Conservation (phyloP, 2,797 vertebrate species). For the Rhynchotus rufescens region DNA sequence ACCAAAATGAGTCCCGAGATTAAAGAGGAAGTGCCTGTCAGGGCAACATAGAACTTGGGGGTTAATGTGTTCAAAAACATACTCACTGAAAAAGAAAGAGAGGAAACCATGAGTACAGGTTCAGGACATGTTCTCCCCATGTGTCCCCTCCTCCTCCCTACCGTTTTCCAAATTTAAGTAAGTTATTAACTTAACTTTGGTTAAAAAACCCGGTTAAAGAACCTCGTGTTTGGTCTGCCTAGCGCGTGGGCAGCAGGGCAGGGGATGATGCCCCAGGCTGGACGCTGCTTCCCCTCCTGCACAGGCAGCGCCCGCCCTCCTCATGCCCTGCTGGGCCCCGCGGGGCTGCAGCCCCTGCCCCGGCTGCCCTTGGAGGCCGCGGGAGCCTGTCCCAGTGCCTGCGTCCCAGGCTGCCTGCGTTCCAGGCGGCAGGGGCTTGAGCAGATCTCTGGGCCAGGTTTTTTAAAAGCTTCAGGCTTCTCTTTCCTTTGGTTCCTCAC, state of each 20-base stretch:
- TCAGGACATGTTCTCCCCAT: neutral
- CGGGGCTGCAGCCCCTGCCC: too few relatives aligned
- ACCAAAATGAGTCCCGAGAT: constrained; percentile 99
- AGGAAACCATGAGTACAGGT: constrained; percentile 51
- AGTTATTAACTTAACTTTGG: neutral
- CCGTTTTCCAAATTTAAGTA: neutral
- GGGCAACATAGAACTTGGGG: constrained; percentile 98
- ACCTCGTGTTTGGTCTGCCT: neutral
- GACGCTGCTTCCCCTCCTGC: too few relatives aligned
- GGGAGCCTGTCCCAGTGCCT: neutral
- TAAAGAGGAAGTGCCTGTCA: constrained; percentile 97
- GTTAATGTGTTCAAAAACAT: constrained; percentile 99
- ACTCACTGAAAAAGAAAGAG: constrained; percentile 88
- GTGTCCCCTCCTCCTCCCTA: neutral
- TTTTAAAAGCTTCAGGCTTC: neutral
- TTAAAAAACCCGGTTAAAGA: neutral
- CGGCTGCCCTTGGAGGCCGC: neutral
- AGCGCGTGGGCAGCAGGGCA: neutral
- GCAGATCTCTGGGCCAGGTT: neutral
- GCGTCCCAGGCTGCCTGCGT: neutral
- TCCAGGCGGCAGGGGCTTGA: neutral
- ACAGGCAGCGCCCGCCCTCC: too few relatives aligned
- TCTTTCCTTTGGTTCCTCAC: neutral
- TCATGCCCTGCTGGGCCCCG: too few relatives aligned
- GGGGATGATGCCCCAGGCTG: neutral